These are phyloP conservation scores for Gymnoscelis rufifasciata DNA, from an alignment of 2,888 invertebrate genomes.

Conservation along the genomic window DNA sequence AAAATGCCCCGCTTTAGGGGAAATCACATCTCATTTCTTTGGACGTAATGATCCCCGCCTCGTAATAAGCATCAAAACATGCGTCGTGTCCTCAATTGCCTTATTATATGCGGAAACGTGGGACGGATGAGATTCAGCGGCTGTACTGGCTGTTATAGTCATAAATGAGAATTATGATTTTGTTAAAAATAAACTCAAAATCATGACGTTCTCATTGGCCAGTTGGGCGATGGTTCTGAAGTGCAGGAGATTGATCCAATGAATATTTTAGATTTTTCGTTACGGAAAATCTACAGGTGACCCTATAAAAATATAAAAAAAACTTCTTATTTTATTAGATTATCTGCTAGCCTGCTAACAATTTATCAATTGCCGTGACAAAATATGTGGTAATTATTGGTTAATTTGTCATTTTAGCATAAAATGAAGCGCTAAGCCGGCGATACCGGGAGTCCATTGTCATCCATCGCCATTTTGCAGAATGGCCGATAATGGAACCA, in stretches of 20 bases:
- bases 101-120: conserved; percentile 10
- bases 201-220: too few species aligned
- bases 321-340: too few species aligned
- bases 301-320: too few species aligned
- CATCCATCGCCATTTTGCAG: conserved; percentile 65
- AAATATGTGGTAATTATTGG: conserved; percentile 17
- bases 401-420: conserved; percentile 33
- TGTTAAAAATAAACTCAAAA: too few species aligned
- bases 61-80: conserved; percentile 28
- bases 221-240: too few species aligned
- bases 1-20: conserved; percentile 19
- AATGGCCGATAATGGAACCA: conserved; percentile 75
- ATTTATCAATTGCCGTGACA: conserved; percentile 11
- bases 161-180: too few species aligned
- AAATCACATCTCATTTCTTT: conserved; percentile 24
- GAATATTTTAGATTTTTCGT: too few species aligned
- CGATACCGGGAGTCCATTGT: conserved; percentile 55
- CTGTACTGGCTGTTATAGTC: too few species aligned
- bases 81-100: conserved; percentile 21
- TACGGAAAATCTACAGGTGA: too few species aligned
- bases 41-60: conserved; percentile 31
- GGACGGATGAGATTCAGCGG: background rate
- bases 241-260: too few species aligned
- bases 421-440: conserved; percentile 52
- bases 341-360: background rate